phyloP scores from a whole-genome alignment of 2,797 vertebrate species.

The Peromyscus attwateri region DNA sequence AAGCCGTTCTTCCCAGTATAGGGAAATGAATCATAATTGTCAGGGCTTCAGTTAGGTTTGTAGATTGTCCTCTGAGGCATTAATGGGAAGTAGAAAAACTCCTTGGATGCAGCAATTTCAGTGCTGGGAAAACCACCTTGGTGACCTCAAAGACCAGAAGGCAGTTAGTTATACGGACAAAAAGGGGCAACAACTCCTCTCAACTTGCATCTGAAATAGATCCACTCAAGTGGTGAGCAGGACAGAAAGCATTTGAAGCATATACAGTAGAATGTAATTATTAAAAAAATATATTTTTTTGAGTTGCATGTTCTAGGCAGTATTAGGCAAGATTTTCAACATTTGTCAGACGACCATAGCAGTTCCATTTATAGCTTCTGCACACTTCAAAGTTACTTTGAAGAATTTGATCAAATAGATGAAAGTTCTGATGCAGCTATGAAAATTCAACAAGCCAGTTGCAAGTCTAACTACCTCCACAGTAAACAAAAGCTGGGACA shows the following conservation, averaged over 20 bases:
- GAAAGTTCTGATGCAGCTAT: conserved; percentile 15
- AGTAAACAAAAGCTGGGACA: not conserved
- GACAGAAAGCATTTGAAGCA: not conserved
- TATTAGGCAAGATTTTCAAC: not conserved
- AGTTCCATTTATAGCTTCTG: not conserved
- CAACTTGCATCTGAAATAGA: not conserved
- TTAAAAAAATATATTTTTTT: not conserved
- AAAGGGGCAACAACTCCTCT: conserved; percentile 1
- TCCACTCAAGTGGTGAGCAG: not conserved
- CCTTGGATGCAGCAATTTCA: not conserved
- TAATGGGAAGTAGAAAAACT: not conserved
- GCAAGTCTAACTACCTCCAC: not conserved
- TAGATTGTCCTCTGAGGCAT: not conserved
- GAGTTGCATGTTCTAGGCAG: not conserved
- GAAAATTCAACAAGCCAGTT: conserved; percentile 57
- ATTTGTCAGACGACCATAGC: not conserved
- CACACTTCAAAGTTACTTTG: conserved; percentile 8
- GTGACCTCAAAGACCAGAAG: not conserved
- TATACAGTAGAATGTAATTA: not conserved
- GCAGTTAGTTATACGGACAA: not conserved
- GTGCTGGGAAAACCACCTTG: not conserved
- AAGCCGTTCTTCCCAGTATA: not conserved
- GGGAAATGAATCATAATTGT: not conserved
- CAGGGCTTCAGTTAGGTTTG: not conserved
- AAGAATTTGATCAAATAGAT: conserved; percentile 49